Evolutionary conservation across 2,888 invertebrate genomes (phyloP), one percentile per base, ranked within the genome.

Genomic region (Leuctra nigra): DNA sequence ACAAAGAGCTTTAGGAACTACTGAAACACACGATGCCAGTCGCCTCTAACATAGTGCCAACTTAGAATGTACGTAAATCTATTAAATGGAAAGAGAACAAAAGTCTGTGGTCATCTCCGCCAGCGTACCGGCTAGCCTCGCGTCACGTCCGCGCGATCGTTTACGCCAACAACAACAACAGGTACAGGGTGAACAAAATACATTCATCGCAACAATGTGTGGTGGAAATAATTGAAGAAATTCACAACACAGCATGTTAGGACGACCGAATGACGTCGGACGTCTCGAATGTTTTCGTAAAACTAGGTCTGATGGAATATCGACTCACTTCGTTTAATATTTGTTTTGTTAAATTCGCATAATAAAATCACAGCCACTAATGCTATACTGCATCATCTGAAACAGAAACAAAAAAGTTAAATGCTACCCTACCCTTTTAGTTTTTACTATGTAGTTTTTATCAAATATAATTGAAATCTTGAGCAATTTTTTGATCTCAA

Each of bases 321-420:
- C 41, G 16, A 18, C 41, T 18, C 14, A 18, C 20, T 41, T 18
- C 20, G 20, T 7, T 29, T 29, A 7, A 29, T 29, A 29, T 7
- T 29, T 7, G 11, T 29, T 29, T 29, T 7, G 11, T 29, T 41
- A 41, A 41, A 41, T 41, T 16, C 20, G 18, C 41, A 18, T 7
- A 29, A 7, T 7, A 29, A 57, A 46, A 61, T 61, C 61, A 61
- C 61, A 57, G 56, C 53, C 52, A 33, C 41, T 54, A 11, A 20
- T 41, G 39, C 61, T 60, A 66, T 53, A 65, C 64, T 46, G 62
- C 63, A 57, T 65, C 65, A 59, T 65, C 65, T 66, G 59, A 23
- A 64, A 63, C 54, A 65, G 59, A 23, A 64, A 63, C 54, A 29
- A 23, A 16, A 33, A 41, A 35, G 35, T 41, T 55, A 38, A 11